These are phyloP conservation scores for Lathronympha strigana DNA, from an alignment of 2,888 invertebrate species.

Conservation along the genomic window DNA sequence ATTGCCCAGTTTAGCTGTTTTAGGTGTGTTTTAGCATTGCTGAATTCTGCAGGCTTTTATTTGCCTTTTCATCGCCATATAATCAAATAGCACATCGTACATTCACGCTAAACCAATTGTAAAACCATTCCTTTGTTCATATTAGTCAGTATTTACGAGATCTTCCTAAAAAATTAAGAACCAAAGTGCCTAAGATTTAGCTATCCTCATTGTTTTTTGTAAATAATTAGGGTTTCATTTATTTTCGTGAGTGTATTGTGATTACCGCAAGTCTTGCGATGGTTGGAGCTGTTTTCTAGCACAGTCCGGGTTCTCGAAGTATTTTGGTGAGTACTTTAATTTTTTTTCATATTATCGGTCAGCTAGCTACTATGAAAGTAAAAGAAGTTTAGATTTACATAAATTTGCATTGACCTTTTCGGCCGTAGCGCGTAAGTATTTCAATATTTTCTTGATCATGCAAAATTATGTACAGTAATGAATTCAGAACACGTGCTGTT, in stretches of 20 bases:
- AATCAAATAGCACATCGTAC: conserved; percentile 9
- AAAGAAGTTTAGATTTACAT: conserved; percentile 24
- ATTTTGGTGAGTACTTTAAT: conserved; percentile 72
- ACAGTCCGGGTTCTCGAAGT: conserved; percentile 71
- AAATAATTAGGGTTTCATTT: conserved; percentile 40
- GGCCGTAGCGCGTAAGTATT: not conserved
- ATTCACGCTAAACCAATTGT: conserved; percentile 10
- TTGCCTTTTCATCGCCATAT: conserved; percentile 29
- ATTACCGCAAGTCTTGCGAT: conserved; percentile 66
- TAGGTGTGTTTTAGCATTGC: conserved; percentile 38
- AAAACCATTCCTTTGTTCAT: conserved; percentile 14
- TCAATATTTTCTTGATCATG: conserved; percentile 6
- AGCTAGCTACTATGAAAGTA: conserved; percentile 32
- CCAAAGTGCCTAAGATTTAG: conserved; percentile 66
- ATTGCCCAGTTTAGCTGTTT: conserved; percentile 34
- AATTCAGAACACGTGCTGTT: conserved; percentile 14
- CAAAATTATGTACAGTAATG: conserved; percentile 12
- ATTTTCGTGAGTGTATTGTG: conserved; percentile 47
- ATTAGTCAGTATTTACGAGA: conserved; percentile 43
- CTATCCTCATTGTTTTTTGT: conserved; percentile 38
- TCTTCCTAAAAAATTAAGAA: conserved; percentile 58
- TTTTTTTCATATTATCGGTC: conserved; percentile 13
- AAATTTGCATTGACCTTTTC: conserved; percentile 26
- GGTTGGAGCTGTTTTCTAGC: conserved; percentile 83
- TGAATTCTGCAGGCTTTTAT: conserved; percentile 32